Evolutionary conservation across 2,797 vertebrate genomes (phyloP).

Genomic region (Amblyopsis hoosieri): DNA sequence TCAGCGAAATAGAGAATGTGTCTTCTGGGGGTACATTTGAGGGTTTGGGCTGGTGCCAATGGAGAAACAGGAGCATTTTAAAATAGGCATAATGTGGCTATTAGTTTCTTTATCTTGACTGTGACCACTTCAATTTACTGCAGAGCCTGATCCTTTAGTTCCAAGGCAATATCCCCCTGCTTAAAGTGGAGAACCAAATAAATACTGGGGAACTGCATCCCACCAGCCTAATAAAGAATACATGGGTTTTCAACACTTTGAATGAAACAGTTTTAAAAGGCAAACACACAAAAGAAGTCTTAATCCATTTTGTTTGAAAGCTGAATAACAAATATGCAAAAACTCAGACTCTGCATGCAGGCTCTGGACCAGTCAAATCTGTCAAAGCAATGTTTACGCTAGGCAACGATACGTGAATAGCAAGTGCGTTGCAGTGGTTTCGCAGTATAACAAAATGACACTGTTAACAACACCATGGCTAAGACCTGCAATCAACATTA

Average conservation of each 20-base stretch:
- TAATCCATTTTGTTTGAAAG: slow-evolving; percentile 65
- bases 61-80: slow-evolving; percentile 49
- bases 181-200: slow-evolving; percentile 45
- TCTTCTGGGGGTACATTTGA: slow-evolving; percentile 25
- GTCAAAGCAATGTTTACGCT: slow-evolving; percentile 69
- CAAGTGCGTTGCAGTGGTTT: slow-evolving; percentile 36
- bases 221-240: slow-evolving; percentile 44
- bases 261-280: slow-evolving; percentile 63
- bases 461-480: slow-evolving; percentile 52
- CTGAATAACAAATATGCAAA: slow-evolving; percentile 67
- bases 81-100: slow-evolving; percentile 68
- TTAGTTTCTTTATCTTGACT: slow-evolving; percentile 61
- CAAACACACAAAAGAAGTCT: slow-evolving; percentile 54
- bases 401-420: slow-evolving; percentile 60
- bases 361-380: slow-evolving; percentile 56
- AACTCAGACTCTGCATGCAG: slow-evolving; percentile 36
- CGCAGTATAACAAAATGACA: slow-evolving; percentile 58
- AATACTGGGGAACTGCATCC: slow-evolving; percentile 47
- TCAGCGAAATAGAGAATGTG: no score
- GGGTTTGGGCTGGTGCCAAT: slow-evolving; percentile 30
- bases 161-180: slow-evolving; percentile 40
- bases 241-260: slow-evolving; percentile 44
- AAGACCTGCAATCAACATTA: slow-evolving; percentile 42
- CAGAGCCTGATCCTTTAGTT: slow-evolving; percentile 69
- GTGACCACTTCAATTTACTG: slow-evolving; percentile 60